These are phyloP conservation scores for Platyura marginata DNA, from an alignment of 1,140 invertebrate species.

Conservation along the genomic window DNA sequence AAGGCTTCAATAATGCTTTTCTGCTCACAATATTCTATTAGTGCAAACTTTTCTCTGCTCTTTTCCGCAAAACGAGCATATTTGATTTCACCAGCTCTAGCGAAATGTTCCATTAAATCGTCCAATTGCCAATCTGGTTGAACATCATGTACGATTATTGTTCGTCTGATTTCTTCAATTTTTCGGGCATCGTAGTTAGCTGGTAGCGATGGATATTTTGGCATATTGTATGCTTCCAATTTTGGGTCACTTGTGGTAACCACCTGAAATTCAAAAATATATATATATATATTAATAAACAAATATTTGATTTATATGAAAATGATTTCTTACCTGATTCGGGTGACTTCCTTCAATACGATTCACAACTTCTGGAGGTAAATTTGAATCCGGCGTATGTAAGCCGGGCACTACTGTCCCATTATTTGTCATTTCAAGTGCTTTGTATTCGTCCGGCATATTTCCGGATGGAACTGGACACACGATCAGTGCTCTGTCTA, in stretches of 20 bases:
- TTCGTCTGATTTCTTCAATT: constrained; percentile 92
- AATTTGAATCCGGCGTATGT: constrained; percentile 59
- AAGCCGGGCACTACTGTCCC: constrained; percentile 67
- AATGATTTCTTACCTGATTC: constrained; percentile 33
- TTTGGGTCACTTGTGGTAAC: constrained; percentile 86
- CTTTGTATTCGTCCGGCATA: constrained; percentile 89
- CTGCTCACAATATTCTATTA: constrained; percentile 91
- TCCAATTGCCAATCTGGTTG: constrained; percentile 48
- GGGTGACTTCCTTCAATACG: constrained; percentile 66
- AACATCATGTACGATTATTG: constrained; percentile 64
- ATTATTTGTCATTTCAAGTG: constrained; percentile 76
- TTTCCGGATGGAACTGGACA: constrained; percentile 73
- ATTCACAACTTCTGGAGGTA: constrained; percentile 79
- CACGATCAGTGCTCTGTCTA: constrained; percentile 91
- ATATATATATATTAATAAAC: background rate
- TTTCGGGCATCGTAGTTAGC: constrained; percentile 74
- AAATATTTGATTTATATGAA: background rate
- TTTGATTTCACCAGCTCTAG: constrained; percentile 80
- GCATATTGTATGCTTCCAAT: constrained; percentile 63
- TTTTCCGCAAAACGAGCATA: constrained; percentile 83
- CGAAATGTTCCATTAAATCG: constrained; percentile 72
- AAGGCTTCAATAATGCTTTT: constrained; percentile 70
- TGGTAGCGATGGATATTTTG: constrained; percentile 82
- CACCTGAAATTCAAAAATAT: constrained; percentile 26
- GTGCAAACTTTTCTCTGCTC: constrained; percentile 57